phyloP scores from a whole-genome alignment of 1,140 invertebrate genomes.

The Halesus radiatus region DNA sequence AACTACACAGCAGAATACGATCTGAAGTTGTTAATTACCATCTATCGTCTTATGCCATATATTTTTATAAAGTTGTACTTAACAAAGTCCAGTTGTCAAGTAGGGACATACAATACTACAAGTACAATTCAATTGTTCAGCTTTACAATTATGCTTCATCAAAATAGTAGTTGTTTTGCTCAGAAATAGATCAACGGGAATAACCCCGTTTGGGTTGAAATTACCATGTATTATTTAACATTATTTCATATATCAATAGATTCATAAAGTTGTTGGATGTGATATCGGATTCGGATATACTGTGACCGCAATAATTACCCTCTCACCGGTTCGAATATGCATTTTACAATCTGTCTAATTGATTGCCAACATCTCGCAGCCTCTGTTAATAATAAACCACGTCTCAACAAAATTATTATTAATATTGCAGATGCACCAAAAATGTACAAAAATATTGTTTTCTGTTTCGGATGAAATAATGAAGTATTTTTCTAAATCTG shows the following conservation, averaged over 20 bases:
- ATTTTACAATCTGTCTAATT: neutral
- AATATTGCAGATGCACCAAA: conserved; percentile 36
- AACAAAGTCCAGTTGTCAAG: conserved; percentile 36
- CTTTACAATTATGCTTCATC: conserved; percentile 44
- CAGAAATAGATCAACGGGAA: neutral
- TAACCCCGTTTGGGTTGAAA: no score
- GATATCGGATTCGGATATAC: conserved; percentile 52
- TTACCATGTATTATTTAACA: no score
- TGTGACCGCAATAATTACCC: conserved; percentile 22
- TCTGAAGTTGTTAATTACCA: no score
- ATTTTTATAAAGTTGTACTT: conserved; percentile 56
- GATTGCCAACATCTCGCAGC: conserved; percentile 22
- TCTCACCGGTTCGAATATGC: neutral
- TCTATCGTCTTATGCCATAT: conserved; percentile 42
- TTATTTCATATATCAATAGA: neutral
- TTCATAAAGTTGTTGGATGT: conserved; percentile 37
- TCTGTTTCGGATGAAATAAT: conserved; percentile 19
- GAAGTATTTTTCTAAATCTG: conserved; percentile 52
- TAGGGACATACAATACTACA: conserved; percentile 49
- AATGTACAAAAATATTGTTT: conserved; percentile 47
- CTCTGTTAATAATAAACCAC: conserved; percentile 36
- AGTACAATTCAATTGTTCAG: conserved; percentile 52
- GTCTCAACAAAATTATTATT: no score
- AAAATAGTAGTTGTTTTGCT: neutral
- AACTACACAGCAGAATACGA: no score